A percentile compares a stretch with the other conserved stretches of the same genome.
These are phyloP conservation scores for Lomographa bimaculata DNA, from an alignment of 2,888 invertebrate genomes.

Conservation along the genomic window DNA sequence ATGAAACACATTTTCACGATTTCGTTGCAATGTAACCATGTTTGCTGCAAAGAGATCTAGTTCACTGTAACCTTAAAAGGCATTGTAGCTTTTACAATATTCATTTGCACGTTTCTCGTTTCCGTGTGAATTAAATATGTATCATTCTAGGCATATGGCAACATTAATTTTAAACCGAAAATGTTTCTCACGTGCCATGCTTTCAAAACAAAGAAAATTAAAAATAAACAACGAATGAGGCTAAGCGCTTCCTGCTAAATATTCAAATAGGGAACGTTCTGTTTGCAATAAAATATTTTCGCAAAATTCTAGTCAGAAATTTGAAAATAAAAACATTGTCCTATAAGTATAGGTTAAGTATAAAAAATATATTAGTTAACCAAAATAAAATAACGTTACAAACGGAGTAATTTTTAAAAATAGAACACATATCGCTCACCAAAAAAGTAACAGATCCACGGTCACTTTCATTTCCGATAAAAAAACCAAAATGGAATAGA, in stretches of 20 bases:
- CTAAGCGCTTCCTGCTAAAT: slow-evolving; percentile 17
- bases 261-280: slow-evolving; percentile 4
- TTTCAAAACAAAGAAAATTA: slow-evolving; percentile 24
- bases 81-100: too few relatives aligned
- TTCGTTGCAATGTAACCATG: too few relatives aligned
- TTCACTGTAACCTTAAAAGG: too few relatives aligned
- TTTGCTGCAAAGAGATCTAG: too few relatives aligned
- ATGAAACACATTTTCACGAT: too few relatives aligned
- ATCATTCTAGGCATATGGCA: neutral
- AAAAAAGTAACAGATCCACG: too few relatives aligned
- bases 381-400: too few relatives aligned
- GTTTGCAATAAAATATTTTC: neutral
- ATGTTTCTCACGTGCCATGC: slow-evolving; percentile 16
- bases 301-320: neutral
- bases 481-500: too few relatives aligned
- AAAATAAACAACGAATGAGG: slow-evolving; percentile 26
- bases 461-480: too few relatives aligned
- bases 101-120: neutral
- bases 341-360: too few relatives aligned
- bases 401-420: too few relatives aligned
- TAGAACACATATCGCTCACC: slow-evolving; percentile 1
- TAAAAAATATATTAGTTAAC: too few relatives aligned
- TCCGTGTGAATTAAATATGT: slow-evolving; percentile 1
- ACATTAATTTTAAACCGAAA: slow-evolving; percentile 6
- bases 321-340: neutral